A percentile compares a stretch with the other conserved stretches of the same genome.
Evolutionary conservation across 1,140 invertebrate genomes (phyloP).

Genomic region (Caenorhabditis elegans): DNA sequence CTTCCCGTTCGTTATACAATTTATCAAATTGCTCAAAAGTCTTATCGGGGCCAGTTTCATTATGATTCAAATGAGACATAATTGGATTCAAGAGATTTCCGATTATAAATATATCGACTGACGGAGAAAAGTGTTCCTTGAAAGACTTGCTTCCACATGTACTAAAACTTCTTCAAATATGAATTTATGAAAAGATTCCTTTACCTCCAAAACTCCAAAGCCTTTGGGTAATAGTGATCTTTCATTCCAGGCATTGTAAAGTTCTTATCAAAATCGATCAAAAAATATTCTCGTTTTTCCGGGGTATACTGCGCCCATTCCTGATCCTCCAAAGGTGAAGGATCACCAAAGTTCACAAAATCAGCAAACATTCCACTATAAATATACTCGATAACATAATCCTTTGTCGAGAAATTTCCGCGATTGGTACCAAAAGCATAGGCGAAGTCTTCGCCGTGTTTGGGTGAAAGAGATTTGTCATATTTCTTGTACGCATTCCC

Average conservation of each 20-base stretch:
- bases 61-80: background rate
- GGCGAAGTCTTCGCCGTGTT: background rate
- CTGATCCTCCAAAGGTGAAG: background rate
- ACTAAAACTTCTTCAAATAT: too few relatives aligned
- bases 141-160: background rate
- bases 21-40: background rate
- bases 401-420: background rate
- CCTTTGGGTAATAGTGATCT: background rate
- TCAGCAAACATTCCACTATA: background rate
- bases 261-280: background rate
- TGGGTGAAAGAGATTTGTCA: background rate
- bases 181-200: too few relatives aligned
- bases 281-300: conserved; percentile 5
- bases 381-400: background rate
- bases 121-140: background rate
- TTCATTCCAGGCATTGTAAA: conserved; percentile 21
- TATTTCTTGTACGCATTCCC: background rate
- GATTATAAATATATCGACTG: background rate
- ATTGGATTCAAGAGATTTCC: background rate
- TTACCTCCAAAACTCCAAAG: background rate
- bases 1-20: background rate
- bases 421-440: conserved; percentile 13
- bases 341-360: background rate
- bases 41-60: background rate
- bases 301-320: background rate